These are phyloP conservation scores for Gila orcuttii DNA, from an alignment of 2,113 vertebrate species.

Conservation along the genomic window DNA sequence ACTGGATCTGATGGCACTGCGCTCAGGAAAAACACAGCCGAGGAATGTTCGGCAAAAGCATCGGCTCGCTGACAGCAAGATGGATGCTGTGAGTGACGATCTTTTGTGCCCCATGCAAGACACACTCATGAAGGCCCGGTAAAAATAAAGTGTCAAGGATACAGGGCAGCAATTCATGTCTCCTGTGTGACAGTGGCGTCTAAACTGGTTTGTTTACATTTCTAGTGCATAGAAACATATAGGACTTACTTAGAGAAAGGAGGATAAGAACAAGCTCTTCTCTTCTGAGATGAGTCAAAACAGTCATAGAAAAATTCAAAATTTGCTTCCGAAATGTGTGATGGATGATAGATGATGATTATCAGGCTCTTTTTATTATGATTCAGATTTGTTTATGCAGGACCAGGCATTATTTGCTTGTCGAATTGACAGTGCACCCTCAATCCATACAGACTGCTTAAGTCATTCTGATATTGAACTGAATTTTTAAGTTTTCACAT, in stretches of 20 bases:
- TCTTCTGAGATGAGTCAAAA: neutral
- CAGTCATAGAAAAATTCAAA: neutral
- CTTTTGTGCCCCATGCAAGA: constrained; percentile 71
- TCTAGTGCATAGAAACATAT: constrained; percentile 42
- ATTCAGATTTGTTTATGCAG: neutral
- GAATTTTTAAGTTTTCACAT: neutral
- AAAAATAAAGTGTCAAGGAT: constrained; percentile 69
- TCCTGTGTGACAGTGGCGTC: constrained; percentile 61
- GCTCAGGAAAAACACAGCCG: constrained; percentile 61
- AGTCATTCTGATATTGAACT: neutral
- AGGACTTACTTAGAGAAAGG: neutral
- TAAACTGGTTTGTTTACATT: constrained; percentile 65
- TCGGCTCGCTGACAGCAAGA: constrained; percentile 71
- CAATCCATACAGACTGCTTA: neutral
- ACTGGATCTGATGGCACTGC: constrained; percentile 68
- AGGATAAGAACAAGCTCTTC: neutral
- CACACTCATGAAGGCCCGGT: constrained; percentile 57
- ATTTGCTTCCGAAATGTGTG: neutral
- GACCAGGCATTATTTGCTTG: neutral
- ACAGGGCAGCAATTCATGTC: constrained; percentile 72
- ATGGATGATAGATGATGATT: neutral
- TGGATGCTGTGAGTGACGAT: constrained; percentile 74
- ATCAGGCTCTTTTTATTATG: neutral
- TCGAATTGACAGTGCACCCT: neutral
- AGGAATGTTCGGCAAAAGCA: constrained; percentile 62